Evolutionary conservation across 2,888 invertebrate species (phyloP).

Genomic region (Agrochola lota): DNA sequence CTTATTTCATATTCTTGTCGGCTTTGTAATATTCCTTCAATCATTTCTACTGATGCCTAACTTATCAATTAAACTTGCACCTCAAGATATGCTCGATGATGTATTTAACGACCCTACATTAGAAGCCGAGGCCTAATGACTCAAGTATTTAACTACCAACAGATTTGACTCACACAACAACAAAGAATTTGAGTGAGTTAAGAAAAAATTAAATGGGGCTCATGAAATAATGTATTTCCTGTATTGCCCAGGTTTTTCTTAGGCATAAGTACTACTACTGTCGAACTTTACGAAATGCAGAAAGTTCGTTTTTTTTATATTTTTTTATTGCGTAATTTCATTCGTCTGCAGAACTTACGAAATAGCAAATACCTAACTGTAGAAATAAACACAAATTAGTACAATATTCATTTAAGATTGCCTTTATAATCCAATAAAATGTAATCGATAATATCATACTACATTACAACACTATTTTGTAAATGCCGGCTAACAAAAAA

Average conservation of each 20-base stretch:
- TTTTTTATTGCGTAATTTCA: background rate
- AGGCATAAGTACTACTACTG: background rate
- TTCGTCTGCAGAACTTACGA: background rate
- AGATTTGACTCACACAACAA: constrained; percentile 3
- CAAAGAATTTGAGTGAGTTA: background rate
- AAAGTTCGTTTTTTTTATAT: background rate
- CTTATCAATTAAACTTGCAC: background rate
- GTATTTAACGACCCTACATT: background rate
- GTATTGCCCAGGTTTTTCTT: background rate
- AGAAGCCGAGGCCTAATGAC: constrained; percentile 1
- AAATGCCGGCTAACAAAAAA: background rate
- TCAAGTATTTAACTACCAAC: constrained; percentile 27
- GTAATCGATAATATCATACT: background rate
- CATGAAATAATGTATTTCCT: background rate
- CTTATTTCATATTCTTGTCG: too few species aligned
- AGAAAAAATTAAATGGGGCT: background rate
- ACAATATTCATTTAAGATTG: background rate
- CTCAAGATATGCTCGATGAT: background rate
- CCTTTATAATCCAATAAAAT: background rate
- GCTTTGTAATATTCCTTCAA: background rate
- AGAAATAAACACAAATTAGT: background rate
- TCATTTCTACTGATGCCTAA: background rate
- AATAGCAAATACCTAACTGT: background rate
- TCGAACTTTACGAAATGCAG: background rate
- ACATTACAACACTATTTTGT: background rate